These are phyloP conservation scores for Pachycephus smyrnensis DNA, from an alignment of 2,888 invertebrate genomes.

Conservation along the genomic window DNA sequence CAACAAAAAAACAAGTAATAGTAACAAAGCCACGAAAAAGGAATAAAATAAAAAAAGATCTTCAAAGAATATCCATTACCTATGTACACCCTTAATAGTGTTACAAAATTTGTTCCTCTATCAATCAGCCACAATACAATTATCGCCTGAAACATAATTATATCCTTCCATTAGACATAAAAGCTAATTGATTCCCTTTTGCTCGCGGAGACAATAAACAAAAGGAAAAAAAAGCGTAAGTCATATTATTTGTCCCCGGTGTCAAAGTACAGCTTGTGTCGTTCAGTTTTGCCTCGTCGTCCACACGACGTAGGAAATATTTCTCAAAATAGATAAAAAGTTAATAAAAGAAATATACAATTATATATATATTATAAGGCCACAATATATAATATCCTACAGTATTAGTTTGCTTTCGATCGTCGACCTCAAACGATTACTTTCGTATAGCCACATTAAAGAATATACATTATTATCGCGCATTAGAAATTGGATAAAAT, in stretches of 20 bases:
- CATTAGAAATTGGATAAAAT: background rate
- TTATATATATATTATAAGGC: background rate
- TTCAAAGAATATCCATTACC: conserved; percentile 50
- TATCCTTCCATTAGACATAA: conserved; percentile 23
- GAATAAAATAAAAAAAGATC: conserved; percentile 22
- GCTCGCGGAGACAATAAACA: conserved; percentile 31
- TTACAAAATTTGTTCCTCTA: conserved; percentile 58
- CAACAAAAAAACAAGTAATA: background rate
- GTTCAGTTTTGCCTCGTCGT: too few relatives aligned
- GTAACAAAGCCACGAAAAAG: background rate
- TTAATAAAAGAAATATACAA: background rate
- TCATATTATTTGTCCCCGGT: too few relatives aligned
- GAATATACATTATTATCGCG: background rate
- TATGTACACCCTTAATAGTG: conserved; percentile 57
- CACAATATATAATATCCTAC: background rate
- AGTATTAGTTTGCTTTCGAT: background rate
- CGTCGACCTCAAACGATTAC: background rate
- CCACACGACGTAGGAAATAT: too few relatives aligned
- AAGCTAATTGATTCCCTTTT: conserved; percentile 23
- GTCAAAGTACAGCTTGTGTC: too few relatives aligned
- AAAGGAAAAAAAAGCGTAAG: conserved; percentile 34
- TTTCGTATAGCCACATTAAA: background rate
- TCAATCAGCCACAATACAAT: conserved; percentile 60
- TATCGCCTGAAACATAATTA: conserved; percentile 65
- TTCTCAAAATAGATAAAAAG: background rate